Base-by-base conservation (phyloP, 64 coral and sea anemone species). In the Montipora foliosa region DNA sequence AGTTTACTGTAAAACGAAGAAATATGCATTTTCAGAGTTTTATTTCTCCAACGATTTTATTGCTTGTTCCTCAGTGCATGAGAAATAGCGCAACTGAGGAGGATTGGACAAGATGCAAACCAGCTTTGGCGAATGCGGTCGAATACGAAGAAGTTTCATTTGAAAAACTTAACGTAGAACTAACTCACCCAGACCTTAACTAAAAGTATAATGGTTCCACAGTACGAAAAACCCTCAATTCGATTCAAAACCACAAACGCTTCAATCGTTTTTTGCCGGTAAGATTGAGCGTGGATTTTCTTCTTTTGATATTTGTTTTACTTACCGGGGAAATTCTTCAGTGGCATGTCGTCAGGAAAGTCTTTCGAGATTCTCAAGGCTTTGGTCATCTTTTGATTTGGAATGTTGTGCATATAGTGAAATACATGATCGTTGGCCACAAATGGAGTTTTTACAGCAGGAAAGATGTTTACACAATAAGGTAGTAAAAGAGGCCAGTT, bases 251-350 rank as follows among this genome's bases (percentile, higher is more conserved):
- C 9, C 45, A 11, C 45, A 67, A 17, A 51, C 19, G 8, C 11
- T 20, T 2, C 46, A 14, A 9, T 19, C 7, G 3, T 3, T 48
- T 9, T 17, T 1, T 57, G 11, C 2, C 64, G 45, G 19, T 48
- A 48, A n/a, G 12, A 49, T 5, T 9, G 79, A 37, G 6, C 45
- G 64, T 22, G 82, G 64, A 86, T 47, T 86, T 86, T 59, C 14
- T 64, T 15, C 14, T 4, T 15, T 72, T 12, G 66, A 86, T 86
- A 86, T 86, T 46, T 64, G 62, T 16, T 66, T 22, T 12, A 86
- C 82, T 86, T 22, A 86, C 82, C 46, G 45, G 67, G 82, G 82
- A 86, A 86, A 86, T 70, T 86, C 82, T 86, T 86, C 82, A 71
- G 66, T 71, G 19, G 47, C 10, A 71, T 71, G 7, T 21, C 19